phyloP scores from a whole-genome alignment of 1,140 invertebrate genomes.

The Lycorma delicatula region DNA sequence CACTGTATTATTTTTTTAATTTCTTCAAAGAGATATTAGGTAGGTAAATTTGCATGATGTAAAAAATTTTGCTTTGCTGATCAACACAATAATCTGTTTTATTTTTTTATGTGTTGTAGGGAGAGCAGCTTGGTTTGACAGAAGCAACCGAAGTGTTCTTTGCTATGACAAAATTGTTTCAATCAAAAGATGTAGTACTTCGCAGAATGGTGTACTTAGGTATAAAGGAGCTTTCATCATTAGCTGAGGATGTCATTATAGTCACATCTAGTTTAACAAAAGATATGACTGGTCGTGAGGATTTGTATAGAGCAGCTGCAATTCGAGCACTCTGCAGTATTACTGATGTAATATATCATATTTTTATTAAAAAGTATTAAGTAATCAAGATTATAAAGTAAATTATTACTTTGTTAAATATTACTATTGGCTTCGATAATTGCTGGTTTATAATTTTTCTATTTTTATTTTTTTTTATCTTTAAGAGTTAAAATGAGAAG shows the following conservation, averaged over 20 bases:
- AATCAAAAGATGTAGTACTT: slow-evolving; percentile 91
- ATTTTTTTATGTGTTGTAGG: slow-evolving; percentile 41
- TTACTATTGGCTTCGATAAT: too few species aligned
- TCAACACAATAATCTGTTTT: too few species aligned
- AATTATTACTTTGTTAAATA: too few species aligned
- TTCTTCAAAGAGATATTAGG: too few species aligned
- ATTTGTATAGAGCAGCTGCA: slow-evolving; percentile 89
- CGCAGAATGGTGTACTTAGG: slow-evolving; percentile 92
- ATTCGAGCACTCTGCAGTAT: slow-evolving; percentile 96
- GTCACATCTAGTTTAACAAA: slow-evolving; percentile 96
- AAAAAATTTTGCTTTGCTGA: too few species aligned
- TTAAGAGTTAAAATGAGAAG: too few species aligned
- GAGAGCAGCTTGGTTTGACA: slow-evolving; percentile 80
- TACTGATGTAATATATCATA: slow-evolving; percentile 72
- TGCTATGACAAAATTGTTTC: slow-evolving; percentile 98
- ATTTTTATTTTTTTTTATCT: too few species aligned
- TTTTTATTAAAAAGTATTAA: too few species aligned
- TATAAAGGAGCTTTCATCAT: slow-evolving; percentile 90
- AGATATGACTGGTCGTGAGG: slow-evolving; percentile 99
- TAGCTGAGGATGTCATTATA: slow-evolving; percentile 99
- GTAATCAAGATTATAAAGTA: too few species aligned
- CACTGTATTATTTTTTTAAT: too few species aligned
- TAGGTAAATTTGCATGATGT: too few species aligned
- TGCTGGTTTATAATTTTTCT: too few species aligned
- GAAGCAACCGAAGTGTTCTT: slow-evolving; percentile 99